Percentiles rank a stretch among this genome's conserved stretches.
Conservation (phyloP, 1,140 invertebrate genomes). For the Patella vulgata region DNA sequence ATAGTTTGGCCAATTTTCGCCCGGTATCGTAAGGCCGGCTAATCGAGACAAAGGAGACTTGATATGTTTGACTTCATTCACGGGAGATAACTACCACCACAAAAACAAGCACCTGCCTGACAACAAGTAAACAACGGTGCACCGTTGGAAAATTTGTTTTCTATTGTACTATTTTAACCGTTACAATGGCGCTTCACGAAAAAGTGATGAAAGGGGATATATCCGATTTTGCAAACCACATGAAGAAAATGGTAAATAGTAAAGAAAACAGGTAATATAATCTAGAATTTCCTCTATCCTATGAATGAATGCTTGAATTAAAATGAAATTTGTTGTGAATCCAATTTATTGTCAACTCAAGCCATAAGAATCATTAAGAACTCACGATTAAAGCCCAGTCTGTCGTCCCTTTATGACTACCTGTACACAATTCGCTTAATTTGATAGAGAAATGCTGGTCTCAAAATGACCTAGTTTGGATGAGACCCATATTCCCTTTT, state of each 20-base stretch:
- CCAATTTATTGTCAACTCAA: too few species aligned
- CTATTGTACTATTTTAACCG: too few species aligned
- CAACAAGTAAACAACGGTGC: conserved; percentile 9
- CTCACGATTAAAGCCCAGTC: background rate
- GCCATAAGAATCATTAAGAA: background rate
- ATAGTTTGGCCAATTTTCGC: too few species aligned
- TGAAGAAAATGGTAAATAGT: conserved; percentile 63
- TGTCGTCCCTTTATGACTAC: conserved; percentile 73
- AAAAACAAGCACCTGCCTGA: conserved; percentile 23
- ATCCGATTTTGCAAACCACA: conserved; percentile 67
- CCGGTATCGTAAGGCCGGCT: too few species aligned
- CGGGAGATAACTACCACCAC: too few species aligned
- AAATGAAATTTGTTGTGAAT: background rate
- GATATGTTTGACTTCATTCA: too few species aligned
- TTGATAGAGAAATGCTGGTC: too few species aligned
- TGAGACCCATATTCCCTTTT: too few species aligned
- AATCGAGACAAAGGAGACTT: too few species aligned
- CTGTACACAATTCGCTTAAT: too few species aligned
- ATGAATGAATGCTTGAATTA: background rate
- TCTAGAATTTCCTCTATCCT: conserved; percentile 78
- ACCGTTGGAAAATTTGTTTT: background rate
- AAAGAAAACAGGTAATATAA: conserved; percentile 56
- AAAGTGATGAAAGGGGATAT: conserved; percentile 50
- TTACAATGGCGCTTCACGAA: conserved; percentile 32
- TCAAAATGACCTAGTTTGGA: too few species aligned